Conservation (phyloP, 2,113 vertebrate species). For the Nicator chloris region DNA sequence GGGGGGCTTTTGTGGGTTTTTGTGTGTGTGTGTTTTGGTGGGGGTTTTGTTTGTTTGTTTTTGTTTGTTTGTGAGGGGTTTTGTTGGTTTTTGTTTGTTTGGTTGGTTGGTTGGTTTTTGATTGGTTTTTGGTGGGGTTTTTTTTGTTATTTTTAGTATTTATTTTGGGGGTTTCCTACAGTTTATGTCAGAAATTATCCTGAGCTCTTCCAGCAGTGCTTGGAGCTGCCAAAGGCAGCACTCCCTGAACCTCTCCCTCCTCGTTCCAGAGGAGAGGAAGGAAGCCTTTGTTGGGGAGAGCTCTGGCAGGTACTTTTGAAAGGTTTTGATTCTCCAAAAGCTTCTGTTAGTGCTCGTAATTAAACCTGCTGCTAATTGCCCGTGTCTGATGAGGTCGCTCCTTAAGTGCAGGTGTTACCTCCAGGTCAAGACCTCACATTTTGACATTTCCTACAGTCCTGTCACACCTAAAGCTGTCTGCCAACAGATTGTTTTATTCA, state of each 20-base stretch:
- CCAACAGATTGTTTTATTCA: background rate
- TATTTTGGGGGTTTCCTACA: background rate
- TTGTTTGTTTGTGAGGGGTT: background rate
- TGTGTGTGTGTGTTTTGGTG: no score
- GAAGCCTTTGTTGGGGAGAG: background rate
- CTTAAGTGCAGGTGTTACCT: background rate
- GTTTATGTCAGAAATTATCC: background rate
- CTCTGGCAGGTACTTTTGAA: background rate
- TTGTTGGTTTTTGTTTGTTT: no score
- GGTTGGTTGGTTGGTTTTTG: no score
- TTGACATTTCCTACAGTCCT: background rate
- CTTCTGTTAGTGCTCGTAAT: background rate
- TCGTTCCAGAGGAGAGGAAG: background rate
- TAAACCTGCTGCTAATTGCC: background rate
- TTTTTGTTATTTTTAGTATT: no score
- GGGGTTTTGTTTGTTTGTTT: background rate
- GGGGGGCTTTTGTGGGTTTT: background rate
- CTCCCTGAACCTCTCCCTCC: no score
- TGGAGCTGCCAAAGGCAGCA: background rate
- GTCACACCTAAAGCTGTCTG: background rate
- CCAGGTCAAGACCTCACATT: background rate
- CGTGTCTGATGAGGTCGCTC: accelerated
- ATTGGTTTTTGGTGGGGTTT: no score
- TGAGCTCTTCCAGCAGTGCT: background rate
- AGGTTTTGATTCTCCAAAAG: background rate